Evolutionary conservation across 2,888 invertebrate genomes (phyloP).

Genomic region (Smittia aterrima): DNA sequence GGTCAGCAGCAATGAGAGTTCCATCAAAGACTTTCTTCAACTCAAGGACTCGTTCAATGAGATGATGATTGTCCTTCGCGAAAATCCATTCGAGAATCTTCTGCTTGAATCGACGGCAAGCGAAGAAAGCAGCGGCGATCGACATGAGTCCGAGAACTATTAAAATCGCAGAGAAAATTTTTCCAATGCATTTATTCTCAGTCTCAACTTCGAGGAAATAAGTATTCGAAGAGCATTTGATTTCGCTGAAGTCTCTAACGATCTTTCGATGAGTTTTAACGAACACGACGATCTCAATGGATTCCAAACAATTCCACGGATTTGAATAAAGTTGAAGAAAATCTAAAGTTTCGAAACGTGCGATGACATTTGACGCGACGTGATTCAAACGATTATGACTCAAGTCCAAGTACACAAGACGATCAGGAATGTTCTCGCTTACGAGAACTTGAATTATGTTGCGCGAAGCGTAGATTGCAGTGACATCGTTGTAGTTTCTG

Average conservation of each 20-base stretch:
- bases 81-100: conserved; percentile 7
- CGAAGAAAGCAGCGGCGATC: background rate
- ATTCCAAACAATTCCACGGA: background rate
- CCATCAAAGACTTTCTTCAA: background rate
- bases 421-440: background rate
- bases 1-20: background rate
- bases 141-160: background rate
- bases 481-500: background rate
- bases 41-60: background rate
- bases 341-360: background rate
- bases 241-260: background rate
- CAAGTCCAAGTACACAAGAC: background rate
- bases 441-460: background rate
- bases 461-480: background rate
- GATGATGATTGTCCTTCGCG: background rate
- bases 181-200: background rate
- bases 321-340: background rate
- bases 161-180: background rate
- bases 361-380: background rate
- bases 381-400: background rate
- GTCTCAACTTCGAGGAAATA: background rate
- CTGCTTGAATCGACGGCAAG: background rate
- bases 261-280: background rate
- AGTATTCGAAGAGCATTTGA: background rate
- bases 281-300: background rate